Evolutionary conservation across 2,888 invertebrate species (phyloP), one percentile per base, ranked within the genome.

Genomic region (Empis stercorea): DNA sequence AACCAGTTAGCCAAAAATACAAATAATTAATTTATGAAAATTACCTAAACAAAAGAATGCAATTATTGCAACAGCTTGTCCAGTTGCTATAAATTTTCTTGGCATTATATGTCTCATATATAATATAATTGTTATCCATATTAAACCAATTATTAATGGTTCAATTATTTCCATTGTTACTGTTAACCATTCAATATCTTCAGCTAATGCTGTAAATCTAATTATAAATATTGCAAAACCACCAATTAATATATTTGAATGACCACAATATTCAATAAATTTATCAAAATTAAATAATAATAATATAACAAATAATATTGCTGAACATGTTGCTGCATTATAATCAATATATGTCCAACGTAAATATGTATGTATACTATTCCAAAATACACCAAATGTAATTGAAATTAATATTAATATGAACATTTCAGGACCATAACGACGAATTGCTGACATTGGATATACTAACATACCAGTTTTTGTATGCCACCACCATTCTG

Each of bases 401-500:
- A 81, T 72, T 20, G 87, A 71, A 4, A 88, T 78, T 17, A 83
- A 63, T 32, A 81, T 75, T 2, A 88, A 71, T 1, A 81, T 80
- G 2, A 76, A 76, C 10, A 80, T 84, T 68, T 87, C 87, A 6
- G 81, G 78, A 32, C 82, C 80, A 61, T 85, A 86, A 44, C 82
- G 78, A 32, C 84, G 75, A 43, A 85, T 79, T 7, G 82, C 76
- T 53, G 80, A 85, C 84, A 86, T 81, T n/a, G 86, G 86, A 61
- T 85, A 71, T 10, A 86, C 80, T 48, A 86, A 60, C 68, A 82
- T 78, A 36, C 85, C 86, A 10, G 82, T 81, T 57, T 82, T 75
- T 3, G 86, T 86, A 60, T 86, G 85, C 86, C 86, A 87, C 85
- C 85, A 87, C 86, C 87, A 86, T 66, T 87, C 87, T 1, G 86